Conservation (phyloP, 2,888 invertebrate genomes). For the Harpalus rufipes region DNA sequence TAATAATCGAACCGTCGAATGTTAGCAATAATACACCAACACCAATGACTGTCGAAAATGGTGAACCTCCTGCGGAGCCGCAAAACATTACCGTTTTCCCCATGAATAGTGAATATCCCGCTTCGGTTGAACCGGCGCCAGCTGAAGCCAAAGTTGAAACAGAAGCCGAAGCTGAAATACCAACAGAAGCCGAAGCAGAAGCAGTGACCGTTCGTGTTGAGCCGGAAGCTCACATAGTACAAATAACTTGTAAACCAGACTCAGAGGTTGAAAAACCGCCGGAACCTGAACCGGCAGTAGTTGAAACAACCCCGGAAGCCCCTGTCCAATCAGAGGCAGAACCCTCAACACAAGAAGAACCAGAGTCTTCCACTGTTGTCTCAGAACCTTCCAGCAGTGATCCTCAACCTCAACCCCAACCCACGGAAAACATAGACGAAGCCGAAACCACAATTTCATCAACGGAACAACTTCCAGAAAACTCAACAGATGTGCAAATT, state of each 20-base stretch:
- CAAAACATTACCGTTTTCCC: constrained; percentile 32
- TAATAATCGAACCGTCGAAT: constrained; percentile 53
- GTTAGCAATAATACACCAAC: constrained; percentile 41
- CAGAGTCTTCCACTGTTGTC: constrained; percentile 31
- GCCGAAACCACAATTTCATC: constrained; percentile 53
- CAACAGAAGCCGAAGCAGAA: not conserved
- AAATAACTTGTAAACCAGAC: constrained; percentile 67
- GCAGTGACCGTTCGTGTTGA: constrained; percentile 6
- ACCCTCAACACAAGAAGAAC: constrained; percentile 43
- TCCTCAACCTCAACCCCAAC: constrained; percentile 1
- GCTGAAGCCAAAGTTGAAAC: constrained; percentile 1
- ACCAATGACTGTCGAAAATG: constrained; percentile 34
- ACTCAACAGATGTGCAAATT: constrained; percentile 9
- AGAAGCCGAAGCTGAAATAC: not conserved
- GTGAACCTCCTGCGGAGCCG: constrained; percentile 32
- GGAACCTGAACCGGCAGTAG: constrained; percentile 32
- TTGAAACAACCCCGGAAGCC: constrained; percentile 32
- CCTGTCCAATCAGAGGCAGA: constrained; percentile 60
- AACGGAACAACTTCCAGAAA: constrained; percentile 32
- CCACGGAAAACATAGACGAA: constrained; percentile 25
- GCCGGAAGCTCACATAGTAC: constrained; percentile 66
- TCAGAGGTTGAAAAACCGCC: constrained; percentile 65
- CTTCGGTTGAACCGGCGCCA: constrained; percentile 10
- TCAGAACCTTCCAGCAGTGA: constrained; percentile 23
- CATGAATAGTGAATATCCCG: constrained; percentile 25